phyloP scores from a whole-genome alignment of 2,113 vertebrate species.

The Pao palembangensis region DNA sequence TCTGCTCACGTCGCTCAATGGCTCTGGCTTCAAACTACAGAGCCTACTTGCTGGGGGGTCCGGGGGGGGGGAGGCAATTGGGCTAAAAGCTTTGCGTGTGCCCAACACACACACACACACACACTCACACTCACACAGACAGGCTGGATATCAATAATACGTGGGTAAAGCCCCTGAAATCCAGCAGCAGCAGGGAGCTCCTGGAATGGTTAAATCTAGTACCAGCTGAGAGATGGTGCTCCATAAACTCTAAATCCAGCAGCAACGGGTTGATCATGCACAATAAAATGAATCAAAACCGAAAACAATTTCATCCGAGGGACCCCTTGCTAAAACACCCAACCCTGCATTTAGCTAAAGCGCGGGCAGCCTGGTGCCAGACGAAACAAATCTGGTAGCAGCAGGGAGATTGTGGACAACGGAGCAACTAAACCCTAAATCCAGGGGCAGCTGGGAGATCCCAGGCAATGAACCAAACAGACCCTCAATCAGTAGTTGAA shows the following conservation, averaged over 20 bases:
- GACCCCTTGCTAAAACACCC: slow-evolving; percentile 37
- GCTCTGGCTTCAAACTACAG: slow-evolving; percentile 42
- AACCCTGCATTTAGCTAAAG: slow-evolving; percentile 45
- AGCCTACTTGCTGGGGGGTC: slow-evolving; percentile 27
- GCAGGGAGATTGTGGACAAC: slow-evolving; percentile 45
- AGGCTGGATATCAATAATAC: slow-evolving; percentile 44
- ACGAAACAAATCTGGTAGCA: slow-evolving; percentile 50
- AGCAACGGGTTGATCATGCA: slow-evolving; percentile 15
- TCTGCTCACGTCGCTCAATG: slow-evolving; percentile 45
- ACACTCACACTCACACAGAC: slow-evolving; percentile 30
- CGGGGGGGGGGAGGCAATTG: slow-evolving; percentile 20
- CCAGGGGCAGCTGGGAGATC: slow-evolving; percentile 60
- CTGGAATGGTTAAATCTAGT: slow-evolving; percentile 31
- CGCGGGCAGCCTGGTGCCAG: slow-evolving; percentile 23
- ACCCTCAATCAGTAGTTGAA: slow-evolving; percentile 33
- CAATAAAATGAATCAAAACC: slow-evolving; percentile 25
- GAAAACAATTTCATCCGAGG: slow-evolving; percentile 34
- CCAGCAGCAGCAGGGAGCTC: slow-evolving; percentile 32
- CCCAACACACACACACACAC: no score
- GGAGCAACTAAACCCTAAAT: slow-evolving; percentile 59
- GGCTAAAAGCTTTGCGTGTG: slow-evolving; percentile 47
- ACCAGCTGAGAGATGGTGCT: slow-evolving; percentile 29
- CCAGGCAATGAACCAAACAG: slow-evolving; percentile 55
- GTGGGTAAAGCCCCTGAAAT: slow-evolving; percentile 25
- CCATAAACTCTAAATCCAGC: slow-evolving; percentile 38